Base-by-base conservation (phyloP, 2,888 invertebrate genomes). In the Emmelina monodactyla region DNA sequence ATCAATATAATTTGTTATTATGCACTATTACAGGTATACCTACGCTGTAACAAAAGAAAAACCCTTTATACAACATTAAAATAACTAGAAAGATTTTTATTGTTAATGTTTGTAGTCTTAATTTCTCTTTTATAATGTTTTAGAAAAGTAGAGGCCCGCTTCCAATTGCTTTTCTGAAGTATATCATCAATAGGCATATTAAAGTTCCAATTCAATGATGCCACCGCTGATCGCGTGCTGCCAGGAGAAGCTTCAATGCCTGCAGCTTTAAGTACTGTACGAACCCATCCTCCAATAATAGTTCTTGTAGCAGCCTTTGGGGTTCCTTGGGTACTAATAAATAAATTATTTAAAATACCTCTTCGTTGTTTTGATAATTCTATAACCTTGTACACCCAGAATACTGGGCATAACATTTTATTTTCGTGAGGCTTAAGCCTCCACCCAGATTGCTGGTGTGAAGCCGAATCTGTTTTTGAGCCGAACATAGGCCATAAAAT, bases 51-150 rank as follows among this genome's bases (percentile, higher is more conserved):
- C n/a, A n/a, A n/a, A n/a, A n/a, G n/a, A n/a, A n/a, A n/a, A n/a
- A n/a, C n/a, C n/a, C n/a, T n/a, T n/a, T n/a, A n/a, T n/a, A n/a
- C n/a, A n/a, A n/a, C n/a, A n/a, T n/a, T n/a, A n/a, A n/a, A n/a
- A n/a, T n/a, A n/a, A n/a, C n/a, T n/a, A n/a, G n/a, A n/a, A n/a
- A n/a, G n/a, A n/a, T n/a, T n/a, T n/a, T 14, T n/a, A 16, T 31
- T n/a, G n/a, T n/a, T n/a, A n/a, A n/a, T n/a, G n/a, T n/a, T n/a
- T n/a, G n/a, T n/a, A n/a, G n/a, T n/a, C 14, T 14, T 31, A 14
- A 31, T 14, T 31, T 31, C 15, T 7, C 31, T 31, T 37, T 30
- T 37, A 11, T 12, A 33, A 45, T 30, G 40, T 43, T 34, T 41
- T 22, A 14, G 41, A 39, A 16, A 39, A 33, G 6, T 40, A 39